Conservation (phyloP, 37 sponge, comb jelly and placozoan species). For the Oscarella lobularis region DNA sequence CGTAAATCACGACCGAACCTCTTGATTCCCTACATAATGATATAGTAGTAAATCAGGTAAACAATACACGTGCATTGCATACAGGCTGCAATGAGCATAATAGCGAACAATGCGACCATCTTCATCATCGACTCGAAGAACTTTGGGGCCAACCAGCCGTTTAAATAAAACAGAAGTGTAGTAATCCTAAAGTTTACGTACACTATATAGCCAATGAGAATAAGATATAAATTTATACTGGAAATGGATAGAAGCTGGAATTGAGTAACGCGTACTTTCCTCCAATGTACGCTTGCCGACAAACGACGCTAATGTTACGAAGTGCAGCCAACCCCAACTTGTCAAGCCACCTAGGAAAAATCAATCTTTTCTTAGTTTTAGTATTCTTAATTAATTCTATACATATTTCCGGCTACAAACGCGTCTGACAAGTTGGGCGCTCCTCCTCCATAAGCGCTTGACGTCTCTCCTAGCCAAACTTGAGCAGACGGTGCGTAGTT, state of each 20-base stretch:
- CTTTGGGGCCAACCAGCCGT: conserved; percentile 27
- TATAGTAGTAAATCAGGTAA: background rate
- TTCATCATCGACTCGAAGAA: conserved; percentile 10
- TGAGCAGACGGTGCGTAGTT: conserved; percentile 10
- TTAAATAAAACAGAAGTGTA: conserved; percentile 33
- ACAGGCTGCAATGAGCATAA: conserved; percentile 30
- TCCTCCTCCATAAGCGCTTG: background rate
- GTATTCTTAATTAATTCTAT: background rate
- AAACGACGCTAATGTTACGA: background rate
- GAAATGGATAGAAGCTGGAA: background rate
- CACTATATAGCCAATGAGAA: background rate
- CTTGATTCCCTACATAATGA: background rate
- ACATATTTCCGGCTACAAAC: conserved; percentile 4
- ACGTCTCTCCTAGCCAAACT: conserved; percentile 35
- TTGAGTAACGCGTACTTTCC: background rate
- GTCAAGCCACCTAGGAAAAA: conserved; percentile 1
- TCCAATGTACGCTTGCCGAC: background rate
- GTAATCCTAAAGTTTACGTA: conserved; percentile 32
- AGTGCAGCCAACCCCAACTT: conserved; percentile 2
- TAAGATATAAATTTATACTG: background rate
- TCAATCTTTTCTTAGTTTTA: background rate
- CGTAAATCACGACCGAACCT: background rate
- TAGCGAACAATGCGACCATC: conserved; percentile 16
- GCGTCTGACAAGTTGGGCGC: background rate
- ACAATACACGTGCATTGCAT: background rate